Conservation (phyloP, 2,113 vertebrate species). For the Calonectris borealis region DNA sequence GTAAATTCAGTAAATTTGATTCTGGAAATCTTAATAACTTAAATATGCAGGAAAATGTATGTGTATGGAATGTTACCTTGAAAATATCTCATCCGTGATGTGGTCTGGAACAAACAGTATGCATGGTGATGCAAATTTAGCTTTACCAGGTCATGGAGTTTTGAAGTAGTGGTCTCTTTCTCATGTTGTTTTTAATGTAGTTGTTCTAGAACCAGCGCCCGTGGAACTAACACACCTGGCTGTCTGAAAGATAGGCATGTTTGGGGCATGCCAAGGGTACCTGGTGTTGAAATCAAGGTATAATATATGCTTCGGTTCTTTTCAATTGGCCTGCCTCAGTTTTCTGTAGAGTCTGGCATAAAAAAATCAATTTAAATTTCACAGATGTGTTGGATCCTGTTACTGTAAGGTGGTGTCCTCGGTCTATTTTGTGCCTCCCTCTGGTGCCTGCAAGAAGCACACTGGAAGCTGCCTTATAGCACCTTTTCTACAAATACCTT, state of each 20-base stretch:
- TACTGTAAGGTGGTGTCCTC: neutral
- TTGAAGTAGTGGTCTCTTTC: neutral
- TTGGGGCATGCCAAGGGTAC: neutral
- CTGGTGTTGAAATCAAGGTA: neutral
- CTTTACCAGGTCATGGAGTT: neutral
- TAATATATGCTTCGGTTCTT: neutral
- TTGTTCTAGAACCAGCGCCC: neutral
- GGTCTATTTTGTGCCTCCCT: neutral
- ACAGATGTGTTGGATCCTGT: neutral
- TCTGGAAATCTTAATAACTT: neutral
- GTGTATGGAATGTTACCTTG: neutral
- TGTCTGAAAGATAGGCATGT: neutral
- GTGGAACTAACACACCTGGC: neutral
- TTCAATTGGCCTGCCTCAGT: neutral
- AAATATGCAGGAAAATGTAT: neutral
- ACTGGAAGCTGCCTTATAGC: neutral
- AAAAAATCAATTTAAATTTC: neutral
- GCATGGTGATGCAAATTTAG: neutral
- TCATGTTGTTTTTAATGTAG: neutral
- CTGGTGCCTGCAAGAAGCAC: neutral
- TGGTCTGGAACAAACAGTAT: neutral
- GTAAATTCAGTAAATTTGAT: neutral
- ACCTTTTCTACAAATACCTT: neutral
- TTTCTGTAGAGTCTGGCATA: conserved; percentile 4
- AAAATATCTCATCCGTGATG: neutral